phyloP scores from a whole-genome alignment of 1,140 invertebrate species.

The Tetraneura akinire region DNA sequence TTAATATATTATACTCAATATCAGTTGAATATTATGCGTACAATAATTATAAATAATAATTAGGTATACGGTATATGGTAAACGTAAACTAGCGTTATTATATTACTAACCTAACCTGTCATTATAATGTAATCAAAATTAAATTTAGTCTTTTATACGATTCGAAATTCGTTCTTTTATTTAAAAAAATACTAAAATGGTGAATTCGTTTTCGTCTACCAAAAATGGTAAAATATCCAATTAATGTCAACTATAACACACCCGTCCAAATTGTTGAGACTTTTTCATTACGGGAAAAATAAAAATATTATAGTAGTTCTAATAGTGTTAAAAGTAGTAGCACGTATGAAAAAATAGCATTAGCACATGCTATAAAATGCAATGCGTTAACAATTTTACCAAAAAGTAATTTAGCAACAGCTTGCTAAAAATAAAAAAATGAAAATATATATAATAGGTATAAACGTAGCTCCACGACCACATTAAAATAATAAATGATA shows the following conservation, averaged over 20 bases:
- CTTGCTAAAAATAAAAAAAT: background rate
- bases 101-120: background rate
- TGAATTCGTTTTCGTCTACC: background rate
- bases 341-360: background rate
- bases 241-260: conserved; percentile 4
- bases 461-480: background rate
- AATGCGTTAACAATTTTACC: background rate
- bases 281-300: background rate
- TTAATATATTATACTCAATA: background rate
- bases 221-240: background rate
- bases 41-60: background rate
- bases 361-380: background rate
- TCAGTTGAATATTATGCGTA: background rate
- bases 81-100: background rate
- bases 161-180: background rate
- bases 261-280: background rate
- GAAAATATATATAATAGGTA: no score
- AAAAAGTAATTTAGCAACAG: background rate
- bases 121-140: background rate
- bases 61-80: no score
- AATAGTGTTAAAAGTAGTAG: background rate
- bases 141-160: conserved; percentile 2
- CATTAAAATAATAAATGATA: background rate
- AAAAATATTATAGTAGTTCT: background rate
- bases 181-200: conserved; percentile 4